Percentiles rank a stretch among this genome's conserved stretches.
phyloP scores from a whole-genome alignment of 2,113 vertebrate species.

The Stercorarius parasiticus region DNA sequence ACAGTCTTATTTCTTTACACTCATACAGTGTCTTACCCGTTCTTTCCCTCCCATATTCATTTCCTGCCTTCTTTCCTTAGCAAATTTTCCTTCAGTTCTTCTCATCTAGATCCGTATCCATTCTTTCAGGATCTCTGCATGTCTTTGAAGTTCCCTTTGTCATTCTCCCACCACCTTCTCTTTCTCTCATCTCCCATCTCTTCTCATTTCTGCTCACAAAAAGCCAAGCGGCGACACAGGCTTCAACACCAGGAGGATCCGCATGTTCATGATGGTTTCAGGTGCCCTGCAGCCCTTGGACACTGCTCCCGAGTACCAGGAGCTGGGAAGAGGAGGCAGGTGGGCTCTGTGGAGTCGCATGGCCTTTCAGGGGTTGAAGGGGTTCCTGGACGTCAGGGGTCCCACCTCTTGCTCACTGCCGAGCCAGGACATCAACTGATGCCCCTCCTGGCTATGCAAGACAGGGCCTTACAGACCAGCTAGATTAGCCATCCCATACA shows the following conservation, averaged over 20 bases:
- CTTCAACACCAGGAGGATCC: not conserved
- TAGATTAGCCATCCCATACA: not conserved
- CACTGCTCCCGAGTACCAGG: not conserved
- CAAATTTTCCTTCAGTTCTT: not conserved
- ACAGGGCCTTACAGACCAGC: fast-evolving
- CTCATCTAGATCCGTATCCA: not conserved
- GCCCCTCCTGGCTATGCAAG: not conserved
- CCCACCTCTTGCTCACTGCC: not conserved
- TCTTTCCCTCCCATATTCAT: fast-evolving
- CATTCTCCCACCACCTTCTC: not conserved
- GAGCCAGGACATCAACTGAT: not conserved
- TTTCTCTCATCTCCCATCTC: not conserved
- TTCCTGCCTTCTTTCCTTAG: not conserved
- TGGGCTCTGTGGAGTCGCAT: fast-evolving
- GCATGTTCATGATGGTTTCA: too few species aligned
- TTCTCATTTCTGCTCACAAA: not conserved
- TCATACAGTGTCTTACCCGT: not conserved
- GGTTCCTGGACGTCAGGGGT: not conserved
- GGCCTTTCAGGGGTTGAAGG: not conserved
- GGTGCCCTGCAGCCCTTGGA: not conserved
- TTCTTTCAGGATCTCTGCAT: not conserved
- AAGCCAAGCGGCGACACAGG: not conserved
- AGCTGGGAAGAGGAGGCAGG: not conserved
- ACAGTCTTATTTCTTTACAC: not conserved
- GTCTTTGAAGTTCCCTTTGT: not conserved